These are phyloP conservation scores for Cyclophora albipunctata DNA, from an alignment of 2,888 invertebrate genomes.

Conservation along the genomic window DNA sequence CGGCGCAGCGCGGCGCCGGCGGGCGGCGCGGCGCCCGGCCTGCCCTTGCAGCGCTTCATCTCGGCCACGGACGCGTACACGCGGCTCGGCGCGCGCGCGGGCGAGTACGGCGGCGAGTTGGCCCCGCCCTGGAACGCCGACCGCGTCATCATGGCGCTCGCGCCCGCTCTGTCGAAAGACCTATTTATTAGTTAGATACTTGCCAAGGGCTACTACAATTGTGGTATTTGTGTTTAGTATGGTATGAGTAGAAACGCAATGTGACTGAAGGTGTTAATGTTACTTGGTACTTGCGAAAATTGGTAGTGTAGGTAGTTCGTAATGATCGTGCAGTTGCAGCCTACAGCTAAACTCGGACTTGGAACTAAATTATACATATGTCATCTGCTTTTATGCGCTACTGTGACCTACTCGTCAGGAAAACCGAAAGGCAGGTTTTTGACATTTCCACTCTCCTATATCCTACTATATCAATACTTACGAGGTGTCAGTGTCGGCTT, in stretches of 20 bases:
- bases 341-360: no score
- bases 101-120: slow-evolving; percentile 80
- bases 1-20: slow-evolving; percentile 78
- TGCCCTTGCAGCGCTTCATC: slow-evolving; percentile 91
- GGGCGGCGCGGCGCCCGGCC: slow-evolving; percentile 68
- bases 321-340: no score
- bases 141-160: slow-evolving; percentile 82
- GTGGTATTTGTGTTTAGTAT: no score
- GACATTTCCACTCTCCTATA: no score
- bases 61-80: slow-evolving; percentile 96
- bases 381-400: no score
- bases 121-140: slow-evolving; percentile 80
- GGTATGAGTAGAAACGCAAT: no score
- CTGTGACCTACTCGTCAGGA: no score
- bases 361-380: no score
- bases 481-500: slow-evolving; percentile 77
- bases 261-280: not conserved
- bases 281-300: not conserved
- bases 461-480: slow-evolving; percentile 15
- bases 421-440: no score
- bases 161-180: slow-evolving; percentile 45
- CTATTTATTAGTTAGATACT: not conserved
- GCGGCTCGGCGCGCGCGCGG: slow-evolving; percentile 77
- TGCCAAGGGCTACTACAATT: no score
- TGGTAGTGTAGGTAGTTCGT: no score